phyloP scores from a whole-genome alignment of 2,113 vertebrate species.

The Rhipidura dahli region DNA sequence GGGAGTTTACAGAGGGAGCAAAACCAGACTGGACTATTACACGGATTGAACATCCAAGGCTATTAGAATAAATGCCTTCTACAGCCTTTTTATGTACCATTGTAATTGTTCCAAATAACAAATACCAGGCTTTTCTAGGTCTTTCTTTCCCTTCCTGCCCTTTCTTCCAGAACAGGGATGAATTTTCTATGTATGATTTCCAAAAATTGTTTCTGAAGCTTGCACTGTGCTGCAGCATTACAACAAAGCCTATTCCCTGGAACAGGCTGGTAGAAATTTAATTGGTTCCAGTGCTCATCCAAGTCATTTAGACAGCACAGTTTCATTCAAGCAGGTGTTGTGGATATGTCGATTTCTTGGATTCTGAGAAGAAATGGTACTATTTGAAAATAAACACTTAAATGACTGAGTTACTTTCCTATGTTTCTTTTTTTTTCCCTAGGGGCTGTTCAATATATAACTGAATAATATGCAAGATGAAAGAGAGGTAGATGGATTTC shows the following conservation, averaged over 20 bases:
- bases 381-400: neutral
- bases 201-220: neutral
- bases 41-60: slow-evolving; percentile 88
- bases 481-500: slow-evolving; percentile 23
- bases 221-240: neutral
- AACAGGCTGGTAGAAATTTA: neutral
- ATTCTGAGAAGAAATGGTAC: neutral
- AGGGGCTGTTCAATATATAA: neutral
- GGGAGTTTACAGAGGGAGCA: slow-evolving; percentile 93
- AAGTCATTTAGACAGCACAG: neutral
- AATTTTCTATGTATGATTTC: slow-evolving; percentile 51
- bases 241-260: slow-evolving; percentile 59
- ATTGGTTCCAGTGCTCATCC: neutral
- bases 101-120: slow-evolving; percentile 32
- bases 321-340: neutral
- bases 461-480: slow-evolving; percentile 7
- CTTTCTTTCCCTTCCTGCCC: neutral
- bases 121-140: neutral
- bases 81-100: slow-evolving; percentile 9
- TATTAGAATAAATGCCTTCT: slow-evolving; percentile 79
- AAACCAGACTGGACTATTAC: slow-evolving; percentile 92
- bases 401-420: neutral
- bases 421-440: neutral
- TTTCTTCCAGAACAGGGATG: neutral
- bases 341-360: neutral